Percentiles rank a stretch among this genome's conserved stretches.
Conservation (phyloP, 2,888 invertebrate genomes). For the Clitarchus hookeri region DNA sequence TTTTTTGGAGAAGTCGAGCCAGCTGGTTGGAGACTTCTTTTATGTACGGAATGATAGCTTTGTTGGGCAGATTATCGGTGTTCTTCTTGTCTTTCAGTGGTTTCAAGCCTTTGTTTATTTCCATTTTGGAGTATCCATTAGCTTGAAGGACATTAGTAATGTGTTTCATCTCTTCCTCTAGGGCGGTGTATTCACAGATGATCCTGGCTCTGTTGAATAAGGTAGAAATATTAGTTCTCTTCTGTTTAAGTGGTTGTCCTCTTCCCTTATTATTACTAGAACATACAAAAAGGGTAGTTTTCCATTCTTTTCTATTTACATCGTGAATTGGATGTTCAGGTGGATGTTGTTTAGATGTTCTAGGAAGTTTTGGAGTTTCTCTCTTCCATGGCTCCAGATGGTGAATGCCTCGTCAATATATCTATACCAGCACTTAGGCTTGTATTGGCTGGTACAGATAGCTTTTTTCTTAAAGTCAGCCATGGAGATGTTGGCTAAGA, state of each 20-base stretch:
- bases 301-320: slow-evolving; percentile 40
- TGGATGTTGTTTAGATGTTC: slow-evolving; percentile 39
- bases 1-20: neutral
- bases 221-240: neutral
- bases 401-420: slow-evolving; percentile 44
- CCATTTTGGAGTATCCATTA: neutral
- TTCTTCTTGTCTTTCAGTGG: neutral
- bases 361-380: slow-evolving; percentile 40
- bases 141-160: neutral
- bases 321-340: slow-evolving; percentile 41
- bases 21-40: neutral
- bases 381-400: slow-evolving; percentile 42
- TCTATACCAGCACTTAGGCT: slow-evolving; percentile 36
- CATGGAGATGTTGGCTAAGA: slow-evolving; percentile 42
- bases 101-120: neutral
- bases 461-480: slow-evolving; percentile 39
- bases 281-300: slow-evolving; percentile 39
- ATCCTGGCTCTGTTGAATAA: neutral
- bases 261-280: slow-evolving; percentile 20
- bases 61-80: neutral
- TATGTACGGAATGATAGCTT: neutral
- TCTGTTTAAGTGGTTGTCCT: slow-evolving; percentile 31
- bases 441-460: slow-evolving; percentile 29
- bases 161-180: neutral
- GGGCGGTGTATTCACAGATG: neutral